phyloP scores from a whole-genome alignment of 2,888 invertebrate species.

The Gasteruption jaculator region DNA sequence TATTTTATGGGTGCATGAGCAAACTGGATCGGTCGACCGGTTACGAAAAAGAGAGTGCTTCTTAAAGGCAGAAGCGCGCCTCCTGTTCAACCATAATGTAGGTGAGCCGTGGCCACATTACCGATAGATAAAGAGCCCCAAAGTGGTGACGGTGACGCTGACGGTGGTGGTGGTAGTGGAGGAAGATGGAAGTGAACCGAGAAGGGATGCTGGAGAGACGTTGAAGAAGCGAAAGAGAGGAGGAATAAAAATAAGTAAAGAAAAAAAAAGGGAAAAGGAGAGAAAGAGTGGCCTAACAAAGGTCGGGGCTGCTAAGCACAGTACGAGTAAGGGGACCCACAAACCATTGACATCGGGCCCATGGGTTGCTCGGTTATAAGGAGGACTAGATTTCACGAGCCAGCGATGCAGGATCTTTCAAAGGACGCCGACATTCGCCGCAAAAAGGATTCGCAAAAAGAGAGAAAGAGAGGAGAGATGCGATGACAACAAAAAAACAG shows the following conservation, averaged over 20 bases:
- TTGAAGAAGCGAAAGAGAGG: constrained; percentile 13
- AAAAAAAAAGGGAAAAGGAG: constrained; percentile 16
- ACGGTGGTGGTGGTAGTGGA: neutral
- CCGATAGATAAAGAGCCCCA: constrained; percentile 32
- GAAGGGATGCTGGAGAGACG: constrained; percentile 3
- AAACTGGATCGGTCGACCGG: constrained; percentile 37
- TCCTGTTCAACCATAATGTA: constrained; percentile 27
- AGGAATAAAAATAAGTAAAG: constrained; percentile 13
- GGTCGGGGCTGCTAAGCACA: constrained; percentile 35
- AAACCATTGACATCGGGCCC: constrained; percentile 47
- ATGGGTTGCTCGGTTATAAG: constrained; percentile 39
- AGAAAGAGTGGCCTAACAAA: constrained; percentile 30
- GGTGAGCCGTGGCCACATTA: constrained; percentile 36
- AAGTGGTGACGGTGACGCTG: constrained; percentile 10
- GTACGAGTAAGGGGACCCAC: constrained; percentile 28
- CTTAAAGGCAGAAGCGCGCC: constrained; percentile 28
- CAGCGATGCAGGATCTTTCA: constrained; percentile 49
- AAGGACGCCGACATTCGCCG: constrained; percentile 46
- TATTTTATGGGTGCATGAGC: constrained; percentile 47
- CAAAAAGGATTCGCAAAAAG: constrained; percentile 37
- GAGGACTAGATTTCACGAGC: constrained; percentile 51
- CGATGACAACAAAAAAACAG: constrained; percentile 7
- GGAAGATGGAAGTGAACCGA: neutral
- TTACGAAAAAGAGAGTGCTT: constrained; percentile 21
- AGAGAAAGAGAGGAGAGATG: constrained; percentile 11